A percentile compares a stretch with the other conserved stretches of the same genome.
Evolutionary conservation across 2,113 vertebrate species (phyloP).

Genomic region (Oreochromis spilurus): DNA sequence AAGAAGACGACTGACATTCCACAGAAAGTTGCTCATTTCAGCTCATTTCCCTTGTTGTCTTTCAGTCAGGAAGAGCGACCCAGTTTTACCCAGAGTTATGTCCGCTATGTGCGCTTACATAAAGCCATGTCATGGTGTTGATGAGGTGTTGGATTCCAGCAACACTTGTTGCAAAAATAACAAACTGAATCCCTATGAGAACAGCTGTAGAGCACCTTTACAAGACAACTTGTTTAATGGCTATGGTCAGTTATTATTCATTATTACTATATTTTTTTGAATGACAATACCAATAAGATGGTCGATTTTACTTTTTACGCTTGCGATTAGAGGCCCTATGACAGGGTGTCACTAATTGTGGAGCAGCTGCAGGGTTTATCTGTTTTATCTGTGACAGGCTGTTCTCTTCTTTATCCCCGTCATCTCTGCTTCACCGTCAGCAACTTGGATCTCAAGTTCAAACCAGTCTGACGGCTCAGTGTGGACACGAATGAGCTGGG

Average conservation of each 20-base stretch:
- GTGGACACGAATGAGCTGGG: neutral
- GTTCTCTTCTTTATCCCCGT: neutral
- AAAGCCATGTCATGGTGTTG: neutral
- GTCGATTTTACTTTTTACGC: neutral
- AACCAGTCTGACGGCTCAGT: neutral
- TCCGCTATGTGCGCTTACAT: neutral
- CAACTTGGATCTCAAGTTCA: neutral
- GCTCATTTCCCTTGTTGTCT: fast-evolving
- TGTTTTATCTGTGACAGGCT: neutral
- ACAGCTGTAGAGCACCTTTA: neutral
- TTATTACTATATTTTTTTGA: neutral
- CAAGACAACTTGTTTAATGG: neutral
- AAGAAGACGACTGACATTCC: neutral
- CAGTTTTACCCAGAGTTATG: neutral
- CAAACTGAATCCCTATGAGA: neutral
- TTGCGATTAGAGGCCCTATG: neutral
- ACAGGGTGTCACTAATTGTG: neutral
- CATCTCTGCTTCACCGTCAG: fast-evolving
- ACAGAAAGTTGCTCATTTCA: neutral
- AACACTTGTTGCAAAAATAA: neutral
- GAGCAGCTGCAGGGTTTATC: neutral
- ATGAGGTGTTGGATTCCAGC: neutral
- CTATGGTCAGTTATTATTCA: neutral
- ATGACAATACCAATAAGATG: neutral
- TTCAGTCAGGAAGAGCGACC: neutral